phyloP scores from a whole-genome alignment of 2,113 vertebrate species.

The Ptyas mucosa region DNA sequence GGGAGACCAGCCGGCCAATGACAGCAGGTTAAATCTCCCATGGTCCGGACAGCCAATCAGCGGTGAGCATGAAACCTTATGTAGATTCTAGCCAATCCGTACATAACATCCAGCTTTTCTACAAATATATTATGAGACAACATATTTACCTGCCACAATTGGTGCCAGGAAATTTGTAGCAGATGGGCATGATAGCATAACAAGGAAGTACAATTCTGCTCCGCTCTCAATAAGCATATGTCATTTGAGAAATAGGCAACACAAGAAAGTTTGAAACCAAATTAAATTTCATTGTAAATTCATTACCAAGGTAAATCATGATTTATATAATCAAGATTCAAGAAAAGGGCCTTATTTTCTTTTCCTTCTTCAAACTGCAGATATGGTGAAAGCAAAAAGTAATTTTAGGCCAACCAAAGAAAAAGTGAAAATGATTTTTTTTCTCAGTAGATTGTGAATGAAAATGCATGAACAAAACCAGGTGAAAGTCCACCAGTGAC shows the following conservation, averaged over 20 bases:
- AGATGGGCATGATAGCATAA: not conserved
- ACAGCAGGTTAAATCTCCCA: too few species aligned
- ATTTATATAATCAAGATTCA: not conserved
- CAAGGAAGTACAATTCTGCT: not conserved
- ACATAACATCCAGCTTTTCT: not conserved
- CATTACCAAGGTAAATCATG: not conserved
- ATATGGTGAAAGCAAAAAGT: not conserved
- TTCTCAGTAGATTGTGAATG: not conserved
- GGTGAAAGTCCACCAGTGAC: not conserved
- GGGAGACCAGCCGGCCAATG: too few species aligned
- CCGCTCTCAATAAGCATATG: not conserved
- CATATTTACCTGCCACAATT: not conserved
- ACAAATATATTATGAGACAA: not conserved
- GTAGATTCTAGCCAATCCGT: too few species aligned
- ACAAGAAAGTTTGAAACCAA: not conserved
- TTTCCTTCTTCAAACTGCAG: not conserved
- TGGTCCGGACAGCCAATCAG: too few species aligned
- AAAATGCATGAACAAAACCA: not conserved
- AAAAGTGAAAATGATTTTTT: not conserved
- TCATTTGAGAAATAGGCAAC: not conserved
- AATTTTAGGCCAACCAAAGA: not conserved
- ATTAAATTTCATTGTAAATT: not conserved
- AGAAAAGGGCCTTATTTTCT: not conserved
- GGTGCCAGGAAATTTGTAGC: not conserved
- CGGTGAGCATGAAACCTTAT: too few species aligned